Evolutionary conservation across 64 coral and sea anemone species (phyloP), one percentile per base, ranked within the genome.

Genomic region (Montipora cactus): DNA sequence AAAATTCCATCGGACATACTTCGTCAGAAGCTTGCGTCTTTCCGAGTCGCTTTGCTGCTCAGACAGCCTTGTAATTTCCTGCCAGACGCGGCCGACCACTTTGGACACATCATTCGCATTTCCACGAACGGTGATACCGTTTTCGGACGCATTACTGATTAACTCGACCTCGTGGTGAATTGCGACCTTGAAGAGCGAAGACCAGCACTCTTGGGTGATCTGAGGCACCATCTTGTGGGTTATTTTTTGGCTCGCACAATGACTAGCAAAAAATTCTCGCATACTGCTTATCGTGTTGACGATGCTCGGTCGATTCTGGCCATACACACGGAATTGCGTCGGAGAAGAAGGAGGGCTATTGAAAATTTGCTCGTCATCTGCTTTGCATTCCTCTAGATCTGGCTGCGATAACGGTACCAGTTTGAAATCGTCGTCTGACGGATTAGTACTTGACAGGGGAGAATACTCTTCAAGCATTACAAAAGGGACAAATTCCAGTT

Each of bases 271-370:
- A 46, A 47, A 37, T 4, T 5, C 8, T 1, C 59, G 81, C 28
- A 84, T 66, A 44, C 81, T 18, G 37, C 64, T 68, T 2, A 84
- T 25, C 3, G 44, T 62, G 18, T 7, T 47, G 12, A 15, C 67
- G 61, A 84, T 62, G 28, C 44, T 67, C 10, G 16, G 62, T 15
- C 15, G 66, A 5, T 84, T 59, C 64, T 84, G 68, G 11, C 81
- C 81, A 8, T 67, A 84, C 28, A 84, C 81, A 67, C 81, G 81
- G 67, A 84, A 84, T 14, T 84, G 57, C 1, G 81, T 62, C 13
- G 55, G 25, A 2, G 58, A 8, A 37, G 37, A 16, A 18, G 81
- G 81, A 2, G 61, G 55, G 55, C 13, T 20, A 11, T 67, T 67
- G 5, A 5, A 13, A 14, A 10, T 67, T n/a, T 23, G 15, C 46